Base-by-base conservation (phyloP, 2,888 invertebrate species). In the Lasioglossum oenotherae region DNA sequence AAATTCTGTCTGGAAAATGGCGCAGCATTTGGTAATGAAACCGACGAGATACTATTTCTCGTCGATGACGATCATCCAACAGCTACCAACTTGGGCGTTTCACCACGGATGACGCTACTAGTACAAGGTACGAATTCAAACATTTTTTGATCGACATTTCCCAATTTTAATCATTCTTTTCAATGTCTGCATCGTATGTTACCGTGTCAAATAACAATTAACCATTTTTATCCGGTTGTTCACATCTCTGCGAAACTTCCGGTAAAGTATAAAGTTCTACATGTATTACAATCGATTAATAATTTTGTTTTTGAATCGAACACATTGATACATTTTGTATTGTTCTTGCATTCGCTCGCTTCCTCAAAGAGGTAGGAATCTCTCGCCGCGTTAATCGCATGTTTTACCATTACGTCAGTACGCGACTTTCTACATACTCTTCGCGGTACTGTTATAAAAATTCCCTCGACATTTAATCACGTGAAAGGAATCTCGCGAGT, bases 381-480 rank as follows among this genome's bases (percentile, higher is more conserved):
- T 71, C 31, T 71, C 53, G 60, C 19, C 57, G 38, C 69, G 72
- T 80, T 81, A 87, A 82, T 85, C 35, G 38, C 82, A 87, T 74
- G 82, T 84, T 86, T 92, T 85, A 78, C 73, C 53, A 72, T 92
- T 92, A 86, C 87, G 80, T 91, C 86, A 88, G 77, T 67, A 72
- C 27, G 49, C 49, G 85, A 90, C 90, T 92, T 92, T 90, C 87
- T 90, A 91, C 85, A 87, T 86, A 82, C 85, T 91, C 80, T 79
- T 85, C 78, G 38, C 57, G 60, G 35, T 71, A 69, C 79, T 77
- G 76, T 76, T 76, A 85, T 76, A 87, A 87, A 91, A 88, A 86
- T 84, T 87, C 80, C 79, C 82, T 80, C 86, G 80, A 84, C 84
- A 84, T 87, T 89, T 81, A 84, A 90, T 90, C 88, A 87, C 83